These are phyloP conservation scores for Eulemur albifrons DNA, from an alignment of 2,797 vertebrate genomes.

Conservation along the genomic window DNA sequence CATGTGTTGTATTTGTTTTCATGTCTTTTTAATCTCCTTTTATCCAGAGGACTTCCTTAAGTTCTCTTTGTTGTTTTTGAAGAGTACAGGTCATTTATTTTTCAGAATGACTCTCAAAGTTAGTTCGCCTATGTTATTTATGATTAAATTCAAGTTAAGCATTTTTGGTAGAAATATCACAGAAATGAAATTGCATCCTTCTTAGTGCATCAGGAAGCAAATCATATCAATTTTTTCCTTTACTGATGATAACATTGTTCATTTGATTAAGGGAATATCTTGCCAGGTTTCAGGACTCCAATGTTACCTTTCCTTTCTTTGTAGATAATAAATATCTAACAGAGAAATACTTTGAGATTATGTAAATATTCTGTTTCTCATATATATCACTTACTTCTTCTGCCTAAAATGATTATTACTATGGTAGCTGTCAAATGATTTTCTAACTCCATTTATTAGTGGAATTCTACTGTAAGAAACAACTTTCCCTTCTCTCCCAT, in stretches of 20 bases:
- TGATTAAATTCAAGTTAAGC: not conserved
- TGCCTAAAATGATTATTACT: not conserved
- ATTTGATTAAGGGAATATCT: not conserved
- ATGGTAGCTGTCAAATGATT: not conserved
- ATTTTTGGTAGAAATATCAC: not conserved
- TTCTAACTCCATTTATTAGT: not conserved
- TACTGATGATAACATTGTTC: not conserved
- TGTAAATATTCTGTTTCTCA: not conserved
- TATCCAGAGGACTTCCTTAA: not conserved
- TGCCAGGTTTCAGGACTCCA: not conserved
- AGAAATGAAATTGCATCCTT: not conserved
- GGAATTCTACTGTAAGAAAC: not conserved
- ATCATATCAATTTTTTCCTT: not conserved
- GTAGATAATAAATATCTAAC: not conserved
- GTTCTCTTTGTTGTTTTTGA: not conserved
- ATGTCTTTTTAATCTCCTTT: not conserved
- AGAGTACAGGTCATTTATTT: not conserved
- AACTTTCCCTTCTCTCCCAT: not conserved
- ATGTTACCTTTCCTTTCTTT: not conserved
- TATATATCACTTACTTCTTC: not conserved
- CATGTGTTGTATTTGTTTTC: not conserved
- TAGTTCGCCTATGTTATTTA: not conserved
- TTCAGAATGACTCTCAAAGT: not conserved
- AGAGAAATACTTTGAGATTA: not conserved
- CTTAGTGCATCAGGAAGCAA: not conserved